phyloP scores from a whole-genome alignment of 2,888 invertebrate genomes.

The Drosophila quinaria region DNA sequence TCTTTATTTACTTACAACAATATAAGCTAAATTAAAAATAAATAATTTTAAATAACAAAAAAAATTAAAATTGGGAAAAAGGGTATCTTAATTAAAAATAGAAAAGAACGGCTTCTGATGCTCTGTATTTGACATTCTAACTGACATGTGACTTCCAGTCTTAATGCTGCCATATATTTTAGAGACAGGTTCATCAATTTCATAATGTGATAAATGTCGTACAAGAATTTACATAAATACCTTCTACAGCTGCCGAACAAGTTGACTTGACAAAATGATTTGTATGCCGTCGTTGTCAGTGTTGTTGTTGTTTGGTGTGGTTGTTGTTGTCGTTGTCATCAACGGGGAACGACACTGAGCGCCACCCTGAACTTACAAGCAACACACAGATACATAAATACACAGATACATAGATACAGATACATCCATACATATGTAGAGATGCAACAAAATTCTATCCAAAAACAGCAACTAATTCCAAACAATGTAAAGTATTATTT shows the following conservation, averaged over 20 bases:
- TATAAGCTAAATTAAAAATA: too few species aligned
- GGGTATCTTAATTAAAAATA: too few species aligned
- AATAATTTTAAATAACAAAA: too few species aligned
- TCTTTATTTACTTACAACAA: too few species aligned
- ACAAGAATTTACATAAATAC: constrained; percentile 77
- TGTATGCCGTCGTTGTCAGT: constrained; percentile 55
- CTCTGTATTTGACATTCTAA: not conserved
- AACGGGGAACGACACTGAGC: constrained; percentile 64
- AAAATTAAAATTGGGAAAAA: too few species aligned
- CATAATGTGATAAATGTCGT: constrained; percentile 72
- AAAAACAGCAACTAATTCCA: constrained; percentile 79
- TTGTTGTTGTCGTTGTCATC: constrained; percentile 37
- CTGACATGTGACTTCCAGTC: constrained; percentile 1
- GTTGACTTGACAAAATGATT: constrained; percentile 73
- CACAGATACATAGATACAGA: constrained; percentile 13
- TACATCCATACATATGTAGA: constrained; percentile 21
- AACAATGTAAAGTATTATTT: constrained; percentile 82
- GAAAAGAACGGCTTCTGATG: constrained; percentile 20
- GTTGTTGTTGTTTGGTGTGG: constrained; percentile 22
- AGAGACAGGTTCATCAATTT: constrained; percentile 74
- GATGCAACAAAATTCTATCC: constrained; percentile 54
- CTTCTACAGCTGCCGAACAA: constrained; percentile 56
- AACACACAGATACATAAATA: constrained; percentile 10
- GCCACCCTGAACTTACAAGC: constrained; percentile 75
- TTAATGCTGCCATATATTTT: constrained; percentile 35